These are phyloP conservation scores for Rallus crepitans DNA, from an alignment of 2,797 vertebrate species.

Conservation along the genomic window DNA sequence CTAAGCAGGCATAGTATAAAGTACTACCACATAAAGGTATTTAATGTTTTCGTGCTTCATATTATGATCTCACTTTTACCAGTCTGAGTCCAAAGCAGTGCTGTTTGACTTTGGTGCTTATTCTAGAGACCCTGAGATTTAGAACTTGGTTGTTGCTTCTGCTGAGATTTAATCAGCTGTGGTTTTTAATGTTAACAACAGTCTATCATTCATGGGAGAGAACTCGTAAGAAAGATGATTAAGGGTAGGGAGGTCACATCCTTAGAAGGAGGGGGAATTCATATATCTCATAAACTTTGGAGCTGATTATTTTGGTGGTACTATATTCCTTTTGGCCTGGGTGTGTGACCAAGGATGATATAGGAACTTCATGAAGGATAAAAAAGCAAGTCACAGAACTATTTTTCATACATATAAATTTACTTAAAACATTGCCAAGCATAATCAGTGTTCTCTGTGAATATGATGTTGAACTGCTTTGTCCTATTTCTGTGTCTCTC, in stretches of 20 bases:
- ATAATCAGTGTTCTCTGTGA: background rate
- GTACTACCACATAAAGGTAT: background rate
- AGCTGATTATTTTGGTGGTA: background rate
- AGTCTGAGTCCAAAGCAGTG: background rate
- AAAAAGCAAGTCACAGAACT: background rate
- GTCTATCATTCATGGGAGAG: background rate
- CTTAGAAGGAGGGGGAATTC: background rate
- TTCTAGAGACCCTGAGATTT: background rate
- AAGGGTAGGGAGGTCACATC: background rate
- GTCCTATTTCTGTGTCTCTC: background rate
- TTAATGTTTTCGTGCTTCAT: background rate
- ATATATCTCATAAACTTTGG: background rate
- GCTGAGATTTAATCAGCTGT: conserved; percentile 5
- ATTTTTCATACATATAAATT: background rate
- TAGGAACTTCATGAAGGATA: background rate
- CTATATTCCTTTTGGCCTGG: background rate
- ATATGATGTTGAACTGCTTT: background rate
- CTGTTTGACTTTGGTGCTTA: background rate
- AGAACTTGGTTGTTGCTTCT: background rate
- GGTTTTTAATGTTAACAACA: background rate
- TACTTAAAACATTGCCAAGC: background rate
- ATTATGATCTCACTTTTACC: background rate
- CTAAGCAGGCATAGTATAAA: background rate
- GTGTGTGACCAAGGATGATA: background rate
- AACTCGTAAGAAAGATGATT: background rate